phyloP scores from a whole-genome alignment of 2,888 invertebrate species.

The Lasioglossum oenotherae region DNA sequence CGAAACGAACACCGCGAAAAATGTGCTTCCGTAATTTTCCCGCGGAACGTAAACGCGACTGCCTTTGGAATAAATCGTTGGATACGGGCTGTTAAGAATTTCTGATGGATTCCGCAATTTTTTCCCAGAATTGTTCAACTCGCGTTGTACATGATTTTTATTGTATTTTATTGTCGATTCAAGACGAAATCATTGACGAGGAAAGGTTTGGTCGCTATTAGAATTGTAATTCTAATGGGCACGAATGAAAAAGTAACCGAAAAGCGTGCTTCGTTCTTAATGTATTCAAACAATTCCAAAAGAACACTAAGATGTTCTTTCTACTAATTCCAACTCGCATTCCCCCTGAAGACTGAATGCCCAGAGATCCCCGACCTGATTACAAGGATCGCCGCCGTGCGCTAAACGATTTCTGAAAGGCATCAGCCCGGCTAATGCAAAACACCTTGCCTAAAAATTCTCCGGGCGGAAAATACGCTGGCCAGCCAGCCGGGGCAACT shows the following conservation, averaged over 20 bases:
- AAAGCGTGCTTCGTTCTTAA: not conserved
- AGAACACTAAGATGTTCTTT: not conserved
- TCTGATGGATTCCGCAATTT: not conserved
- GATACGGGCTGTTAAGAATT: not conserved
- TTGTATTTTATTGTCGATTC: too few relatives aligned
- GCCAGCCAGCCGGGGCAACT: not conserved
- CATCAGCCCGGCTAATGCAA: not conserved
- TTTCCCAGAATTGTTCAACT: not conserved
- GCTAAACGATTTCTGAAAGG: conserved; percentile 1
- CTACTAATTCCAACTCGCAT: not conserved
- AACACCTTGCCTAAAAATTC: not conserved
- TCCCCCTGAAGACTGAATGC: not conserved
- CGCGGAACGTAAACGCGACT: not conserved
- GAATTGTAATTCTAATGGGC: too few relatives aligned
- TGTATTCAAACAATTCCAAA: not conserved
- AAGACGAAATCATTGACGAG: too few relatives aligned
- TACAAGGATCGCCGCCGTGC: not conserved
- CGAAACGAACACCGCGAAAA: not conserved
- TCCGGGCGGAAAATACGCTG: not conserved
- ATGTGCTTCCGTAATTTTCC: not conserved
- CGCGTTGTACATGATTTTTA: too few relatives aligned
- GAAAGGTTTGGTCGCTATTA: too few relatives aligned
- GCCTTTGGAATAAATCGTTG: not conserved
- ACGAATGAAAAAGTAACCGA: too few relatives aligned
- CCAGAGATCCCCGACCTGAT: not conserved